phyloP scores from a whole-genome alignment of 2,797 vertebrate genomes.

The Microhierax caerulescens region DNA sequence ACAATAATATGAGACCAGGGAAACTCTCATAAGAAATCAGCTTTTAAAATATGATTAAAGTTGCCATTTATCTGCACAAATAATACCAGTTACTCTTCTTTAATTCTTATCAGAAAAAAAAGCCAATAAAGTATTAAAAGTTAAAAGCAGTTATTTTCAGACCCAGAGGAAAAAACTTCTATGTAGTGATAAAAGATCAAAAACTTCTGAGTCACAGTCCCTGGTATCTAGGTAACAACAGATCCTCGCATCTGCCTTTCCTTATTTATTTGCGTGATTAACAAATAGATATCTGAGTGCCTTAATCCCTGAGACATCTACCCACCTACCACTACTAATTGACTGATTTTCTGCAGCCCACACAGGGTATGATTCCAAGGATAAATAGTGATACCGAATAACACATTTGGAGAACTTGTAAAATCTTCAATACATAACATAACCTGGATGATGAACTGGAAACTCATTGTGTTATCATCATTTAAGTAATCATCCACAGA shows the following conservation, averaged over 20 bases:
- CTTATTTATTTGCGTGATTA: constrained; percentile 24
- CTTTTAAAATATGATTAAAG: background rate
- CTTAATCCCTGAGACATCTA: background rate
- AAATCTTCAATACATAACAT: background rate
- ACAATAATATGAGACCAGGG: background rate
- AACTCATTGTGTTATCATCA: background rate
- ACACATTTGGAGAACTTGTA: background rate
- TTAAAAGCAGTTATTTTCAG: constrained; percentile 7
- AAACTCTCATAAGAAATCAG: background rate
- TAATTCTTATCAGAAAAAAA: background rate
- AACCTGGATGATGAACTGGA: background rate
- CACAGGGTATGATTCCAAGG: background rate
- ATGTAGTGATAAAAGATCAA: background rate
- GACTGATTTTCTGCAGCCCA: background rate
- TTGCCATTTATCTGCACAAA: background rate
- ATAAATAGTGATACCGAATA: background rate
- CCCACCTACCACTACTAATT: background rate
- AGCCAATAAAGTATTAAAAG: background rate
- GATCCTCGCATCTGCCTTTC: background rate
- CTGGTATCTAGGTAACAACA: constrained; percentile 35
- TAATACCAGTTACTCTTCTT: background rate
- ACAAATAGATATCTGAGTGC: background rate
- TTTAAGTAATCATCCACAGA: background rate
- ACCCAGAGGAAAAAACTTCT: background rate
- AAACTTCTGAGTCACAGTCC: background rate